phyloP scores from a whole-genome alignment of 2,888 invertebrate genomes.

The Callinectes sapidus region DNA sequence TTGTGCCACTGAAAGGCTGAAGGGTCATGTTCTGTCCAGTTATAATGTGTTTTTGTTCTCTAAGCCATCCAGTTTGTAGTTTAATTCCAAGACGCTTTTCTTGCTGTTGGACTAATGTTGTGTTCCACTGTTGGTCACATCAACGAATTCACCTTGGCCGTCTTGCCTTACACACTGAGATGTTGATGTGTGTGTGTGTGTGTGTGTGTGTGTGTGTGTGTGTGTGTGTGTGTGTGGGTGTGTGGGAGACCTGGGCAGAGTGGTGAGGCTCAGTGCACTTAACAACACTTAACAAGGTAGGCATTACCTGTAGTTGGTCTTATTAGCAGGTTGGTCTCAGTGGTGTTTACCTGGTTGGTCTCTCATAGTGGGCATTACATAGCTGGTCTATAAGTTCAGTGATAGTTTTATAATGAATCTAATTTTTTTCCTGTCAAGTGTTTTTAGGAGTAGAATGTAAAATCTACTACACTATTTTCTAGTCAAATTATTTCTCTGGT shows the following conservation, averaged over 20 bases:
- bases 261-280: slow-evolving; percentile 12
- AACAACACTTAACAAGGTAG: not conserved
- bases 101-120: not conserved
- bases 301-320: not conserved
- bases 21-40: not conserved
- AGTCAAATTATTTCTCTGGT: slow-evolving; percentile 22
- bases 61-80: not conserved
- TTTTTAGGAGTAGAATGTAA: slow-evolving; percentile 7
- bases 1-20: not conserved
- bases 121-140: not conserved
- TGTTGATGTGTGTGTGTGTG: not conserved
- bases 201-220: not conserved
- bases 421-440: not conserved
- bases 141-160: not conserved
- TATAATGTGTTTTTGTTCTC: not conserved
- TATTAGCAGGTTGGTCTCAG: not conserved
- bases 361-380: not conserved
- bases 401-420: not conserved
- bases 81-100: no score
- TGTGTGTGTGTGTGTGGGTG: not conserved
- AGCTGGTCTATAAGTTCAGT: not conserved
- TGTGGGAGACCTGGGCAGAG: not conserved
- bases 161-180: slow-evolving; percentile 24
- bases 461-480: slow-evolving; percentile 26
- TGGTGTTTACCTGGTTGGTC: not conserved